Conservation (phyloP, 2,888 invertebrate genomes). For the Lamproptera curius region DNA sequence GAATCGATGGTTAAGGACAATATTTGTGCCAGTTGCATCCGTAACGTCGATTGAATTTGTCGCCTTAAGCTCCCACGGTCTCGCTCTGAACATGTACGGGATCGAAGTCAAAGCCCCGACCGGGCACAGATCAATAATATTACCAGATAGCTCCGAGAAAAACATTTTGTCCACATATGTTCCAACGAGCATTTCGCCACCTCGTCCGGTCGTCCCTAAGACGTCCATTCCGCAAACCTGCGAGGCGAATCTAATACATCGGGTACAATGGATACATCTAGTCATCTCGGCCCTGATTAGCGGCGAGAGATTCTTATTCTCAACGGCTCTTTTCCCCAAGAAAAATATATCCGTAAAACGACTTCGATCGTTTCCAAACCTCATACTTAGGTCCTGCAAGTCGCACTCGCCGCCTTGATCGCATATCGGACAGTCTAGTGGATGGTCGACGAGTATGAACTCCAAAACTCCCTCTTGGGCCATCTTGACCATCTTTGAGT, state of each 20-base stretch:
- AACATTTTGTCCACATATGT: slow-evolving; percentile 99
- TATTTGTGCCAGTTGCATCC: slow-evolving; percentile 67
- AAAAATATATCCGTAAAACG: slow-evolving; percentile 94
- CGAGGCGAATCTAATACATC: slow-evolving; percentile 97
- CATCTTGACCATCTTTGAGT: slow-evolving; percentile 88
- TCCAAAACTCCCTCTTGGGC: slow-evolving; percentile 93
- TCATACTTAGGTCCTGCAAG: slow-evolving; percentile 98
- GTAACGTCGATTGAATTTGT: slow-evolving; percentile 74
- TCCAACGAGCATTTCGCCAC: slow-evolving; percentile 97
- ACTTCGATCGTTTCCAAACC: slow-evolving; percentile 95
- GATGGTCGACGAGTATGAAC: slow-evolving; percentile 97
- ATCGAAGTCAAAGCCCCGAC: slow-evolving; percentile 98
- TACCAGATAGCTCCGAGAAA: slow-evolving; percentile 97
- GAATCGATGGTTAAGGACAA: slow-evolving; percentile 52
- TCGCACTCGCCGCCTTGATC: slow-evolving; percentile 98
- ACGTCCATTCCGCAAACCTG: slow-evolving; percentile 98
- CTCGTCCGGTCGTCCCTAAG: slow-evolving; percentile 93
- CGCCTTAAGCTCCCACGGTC: slow-evolving; percentile 97
- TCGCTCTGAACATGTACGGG: slow-evolving; percentile 96
- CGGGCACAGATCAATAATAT: slow-evolving; percentile 98
- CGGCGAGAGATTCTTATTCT: slow-evolving; percentile 98
- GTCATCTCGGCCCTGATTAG: slow-evolving; percentile 98
- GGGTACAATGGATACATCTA: slow-evolving; percentile 98
- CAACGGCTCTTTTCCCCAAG: slow-evolving; percentile 94
- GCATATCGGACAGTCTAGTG: slow-evolving; percentile 99